These are phyloP conservation scores for Paedocypris micromegethes DNA, from an alignment of 2,797 vertebrate species.

Conservation along the genomic window DNA sequence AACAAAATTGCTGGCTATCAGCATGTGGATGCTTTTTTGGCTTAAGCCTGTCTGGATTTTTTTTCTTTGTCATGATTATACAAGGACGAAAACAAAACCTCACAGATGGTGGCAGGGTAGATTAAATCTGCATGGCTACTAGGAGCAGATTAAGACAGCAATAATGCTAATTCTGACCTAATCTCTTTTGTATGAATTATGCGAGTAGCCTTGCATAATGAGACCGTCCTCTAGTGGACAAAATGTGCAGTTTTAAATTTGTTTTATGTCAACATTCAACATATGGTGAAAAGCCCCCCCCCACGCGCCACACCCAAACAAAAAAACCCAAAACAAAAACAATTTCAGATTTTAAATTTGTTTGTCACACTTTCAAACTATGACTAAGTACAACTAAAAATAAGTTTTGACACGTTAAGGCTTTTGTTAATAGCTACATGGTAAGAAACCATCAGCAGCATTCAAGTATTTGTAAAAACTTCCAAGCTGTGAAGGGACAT, in stretches of 20 bases:
- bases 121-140: conserved; percentile 18
- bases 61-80: conserved; percentile 17
- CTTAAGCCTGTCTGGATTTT: conserved; percentile 16
- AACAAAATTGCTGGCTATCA: background rate
- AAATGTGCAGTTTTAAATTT: background rate
- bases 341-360: too few species aligned
- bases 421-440: too few species aligned
- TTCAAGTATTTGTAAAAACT: too few species aligned
- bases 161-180: conserved; percentile 24
- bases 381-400: too few species aligned
- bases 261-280: background rate
- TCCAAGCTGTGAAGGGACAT: too few species aligned
- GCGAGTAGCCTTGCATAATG: background rate
- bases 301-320: too few species aligned
- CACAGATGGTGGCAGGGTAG: conserved; percentile 3
- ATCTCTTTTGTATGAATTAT: conserved; percentile 29
- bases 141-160: conserved; percentile 16
- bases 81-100: conserved; percentile 15
- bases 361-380: too few species aligned
- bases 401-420: too few species aligned
- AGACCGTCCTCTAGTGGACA: conserved; percentile 9
- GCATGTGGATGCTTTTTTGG: conserved; percentile 9
- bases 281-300: too few species aligned
- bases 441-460: too few species aligned
- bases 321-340: too few species aligned